These are phyloP conservation scores for Mesorhabditis sp. DNA, from an alignment of 2,888 invertebrate genomes.

Conservation along the genomic window DNA sequence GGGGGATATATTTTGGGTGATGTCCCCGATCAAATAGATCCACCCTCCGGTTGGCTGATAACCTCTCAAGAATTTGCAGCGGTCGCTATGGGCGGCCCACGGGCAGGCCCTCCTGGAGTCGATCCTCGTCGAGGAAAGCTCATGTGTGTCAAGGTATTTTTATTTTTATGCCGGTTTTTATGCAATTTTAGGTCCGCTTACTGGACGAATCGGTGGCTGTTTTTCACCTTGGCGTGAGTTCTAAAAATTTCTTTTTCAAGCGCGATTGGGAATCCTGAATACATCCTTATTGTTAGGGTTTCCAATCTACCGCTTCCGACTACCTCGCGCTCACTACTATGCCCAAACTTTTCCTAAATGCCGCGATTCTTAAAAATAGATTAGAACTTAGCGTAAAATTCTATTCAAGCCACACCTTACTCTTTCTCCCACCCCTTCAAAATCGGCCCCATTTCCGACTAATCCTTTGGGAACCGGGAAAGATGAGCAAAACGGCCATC, in stretches of 20 bases:
- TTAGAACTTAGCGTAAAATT: no score
- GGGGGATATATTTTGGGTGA: no score
- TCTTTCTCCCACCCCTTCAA: no score
- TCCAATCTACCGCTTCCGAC: constrained; percentile 3
- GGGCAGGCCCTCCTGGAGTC: constrained; percentile 57
- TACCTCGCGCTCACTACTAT: constrained; percentile 5
- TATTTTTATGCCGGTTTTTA: neutral
- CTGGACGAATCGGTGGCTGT: constrained; percentile 58
- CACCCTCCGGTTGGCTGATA: no score
- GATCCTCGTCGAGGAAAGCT: constrained; percentile 56
- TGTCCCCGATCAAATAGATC: no score
- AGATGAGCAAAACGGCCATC: no score
- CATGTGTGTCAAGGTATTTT: constrained; percentile 56
- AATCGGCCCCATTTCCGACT: no score
- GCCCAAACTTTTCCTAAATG: neutral
- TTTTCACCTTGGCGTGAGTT: constrained; percentile 56
- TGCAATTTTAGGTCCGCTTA: constrained; percentile 39
- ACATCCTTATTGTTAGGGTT: neutral
- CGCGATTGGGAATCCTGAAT: neutral
- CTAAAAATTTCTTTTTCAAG: constrained; percentile 9
- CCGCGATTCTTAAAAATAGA: no score
- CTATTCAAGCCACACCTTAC: no score
- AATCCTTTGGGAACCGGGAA: no score
- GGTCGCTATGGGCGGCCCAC: constrained; percentile 44
- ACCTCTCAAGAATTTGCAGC: neutral